Conservation (phyloP, 2,888 invertebrate species). For the Hypomecis punctinalis region DNA sequence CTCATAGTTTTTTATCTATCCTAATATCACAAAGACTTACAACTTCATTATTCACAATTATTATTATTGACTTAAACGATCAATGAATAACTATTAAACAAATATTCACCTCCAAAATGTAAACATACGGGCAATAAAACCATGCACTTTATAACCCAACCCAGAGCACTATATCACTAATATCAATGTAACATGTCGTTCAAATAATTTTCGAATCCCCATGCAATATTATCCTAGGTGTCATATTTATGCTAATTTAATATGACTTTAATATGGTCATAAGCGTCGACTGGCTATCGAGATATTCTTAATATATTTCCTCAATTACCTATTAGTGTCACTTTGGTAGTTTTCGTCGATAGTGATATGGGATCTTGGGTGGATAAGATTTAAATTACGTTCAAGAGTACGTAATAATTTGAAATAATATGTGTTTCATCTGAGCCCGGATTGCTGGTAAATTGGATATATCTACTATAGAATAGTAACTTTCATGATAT, state of each 20-base stretch:
- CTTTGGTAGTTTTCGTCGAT: constrained; percentile 30
- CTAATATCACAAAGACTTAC: no score
- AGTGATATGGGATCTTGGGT: constrained; percentile 29
- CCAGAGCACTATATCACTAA: constrained; percentile 23
- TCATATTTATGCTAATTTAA: constrained; percentile 44
- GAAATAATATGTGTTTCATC: constrained; percentile 13
- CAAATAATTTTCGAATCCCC: constrained; percentile 32
- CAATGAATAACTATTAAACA: no score
- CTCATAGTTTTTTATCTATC: no score
- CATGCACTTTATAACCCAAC: constrained; percentile 24
- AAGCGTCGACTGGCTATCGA: constrained; percentile 29
- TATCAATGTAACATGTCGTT: constrained; percentile 27
- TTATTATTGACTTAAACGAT: no score
- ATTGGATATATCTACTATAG: no score
- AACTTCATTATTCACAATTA: no score
- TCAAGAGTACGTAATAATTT: constrained; percentile 18
- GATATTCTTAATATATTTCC: constrained; percentile 32
- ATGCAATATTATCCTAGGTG: constrained; percentile 40
- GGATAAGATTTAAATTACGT: constrained; percentile 32
- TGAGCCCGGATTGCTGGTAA: neutral
- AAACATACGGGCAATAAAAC: constrained; percentile 33
- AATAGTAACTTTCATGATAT: no score
- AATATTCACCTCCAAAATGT: no score
- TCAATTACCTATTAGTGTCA: constrained; percentile 35
- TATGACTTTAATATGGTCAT: constrained; percentile 35